phyloP scores from a whole-genome alignment of 2,797 vertebrate genomes.

The Austrolebias charrua region DNA sequence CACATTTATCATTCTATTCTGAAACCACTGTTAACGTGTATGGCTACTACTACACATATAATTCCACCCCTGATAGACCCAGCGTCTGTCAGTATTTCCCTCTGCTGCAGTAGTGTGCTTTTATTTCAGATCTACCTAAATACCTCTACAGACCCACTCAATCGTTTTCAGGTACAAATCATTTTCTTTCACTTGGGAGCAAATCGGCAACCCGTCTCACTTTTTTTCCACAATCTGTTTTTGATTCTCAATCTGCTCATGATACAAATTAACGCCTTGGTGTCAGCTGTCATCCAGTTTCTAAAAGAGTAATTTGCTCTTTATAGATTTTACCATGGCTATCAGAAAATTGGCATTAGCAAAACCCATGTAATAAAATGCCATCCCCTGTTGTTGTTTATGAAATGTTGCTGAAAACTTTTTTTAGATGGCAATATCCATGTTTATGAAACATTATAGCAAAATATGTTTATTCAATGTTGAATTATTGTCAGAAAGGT shows the following conservation, averaged over 20 bases:
- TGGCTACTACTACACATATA: constrained; percentile 57
- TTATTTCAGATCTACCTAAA: not conserved
- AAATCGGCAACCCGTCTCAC: not conserved
- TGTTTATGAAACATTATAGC: not conserved
- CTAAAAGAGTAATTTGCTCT: not conserved
- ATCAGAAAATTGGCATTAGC: not conserved
- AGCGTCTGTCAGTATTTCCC: constrained; percentile 26
- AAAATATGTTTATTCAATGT: no score
- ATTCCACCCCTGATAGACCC: constrained; percentile 40
- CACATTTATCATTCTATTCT: constrained; percentile 73
- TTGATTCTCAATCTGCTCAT: no score
- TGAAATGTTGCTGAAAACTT: not conserved
- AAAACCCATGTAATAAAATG: not conserved
- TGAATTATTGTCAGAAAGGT: no score
- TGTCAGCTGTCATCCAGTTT: not conserved
- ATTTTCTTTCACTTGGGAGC: not conserved
- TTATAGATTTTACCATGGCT: not conserved
- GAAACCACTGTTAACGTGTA: constrained; percentile 63
- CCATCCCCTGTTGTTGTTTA: no score
- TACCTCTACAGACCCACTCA: not conserved
- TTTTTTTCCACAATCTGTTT: not conserved
- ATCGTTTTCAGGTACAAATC: not conserved
- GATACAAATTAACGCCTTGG: no score
- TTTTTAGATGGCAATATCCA: not conserved
- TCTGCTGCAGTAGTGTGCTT: constrained; percentile 1